Conservation (phyloP, 2,113 vertebrate species). For the Acinonyx jubatus region DNA sequence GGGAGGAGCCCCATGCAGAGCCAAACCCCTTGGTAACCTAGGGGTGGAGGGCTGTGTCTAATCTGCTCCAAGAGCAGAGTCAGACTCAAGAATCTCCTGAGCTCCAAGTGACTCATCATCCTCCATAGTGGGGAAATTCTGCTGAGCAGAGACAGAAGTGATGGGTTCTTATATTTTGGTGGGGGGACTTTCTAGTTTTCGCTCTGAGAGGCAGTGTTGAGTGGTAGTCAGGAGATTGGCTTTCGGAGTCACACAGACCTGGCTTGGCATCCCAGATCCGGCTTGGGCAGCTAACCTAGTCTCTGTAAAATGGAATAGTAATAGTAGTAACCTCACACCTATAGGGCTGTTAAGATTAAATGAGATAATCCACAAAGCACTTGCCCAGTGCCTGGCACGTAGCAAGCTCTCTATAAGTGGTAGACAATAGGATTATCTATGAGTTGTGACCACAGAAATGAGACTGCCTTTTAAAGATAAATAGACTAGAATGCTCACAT, state of each 20-base stretch:
- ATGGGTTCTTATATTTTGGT: not conserved
- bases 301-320: not conserved
- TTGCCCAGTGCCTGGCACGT: not conserved
- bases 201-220: not conserved
- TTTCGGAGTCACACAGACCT: not conserved
- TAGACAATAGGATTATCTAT: not conserved
- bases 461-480: not conserved
- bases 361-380: not conserved
- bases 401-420: not conserved
- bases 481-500: not conserved
- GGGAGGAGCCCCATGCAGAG: not conserved
- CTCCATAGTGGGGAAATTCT: not conserved
- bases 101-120: not conserved
- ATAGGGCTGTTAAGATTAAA: not conserved
- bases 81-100: not conserved
- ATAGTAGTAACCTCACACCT: not conserved
- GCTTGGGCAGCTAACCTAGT: not conserved
- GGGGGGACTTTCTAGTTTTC: not conserved
- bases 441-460: not conserved
- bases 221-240: not conserved
- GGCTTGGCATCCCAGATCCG: not conserved
- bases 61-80: not conserved
- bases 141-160: not conserved
- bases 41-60: not conserved
- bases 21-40: not conserved